Evolutionary conservation across 2,888 invertebrate genomes (phyloP), one percentile per base, ranked within the genome.

Genomic region (Hemaris fuciformis): DNA sequence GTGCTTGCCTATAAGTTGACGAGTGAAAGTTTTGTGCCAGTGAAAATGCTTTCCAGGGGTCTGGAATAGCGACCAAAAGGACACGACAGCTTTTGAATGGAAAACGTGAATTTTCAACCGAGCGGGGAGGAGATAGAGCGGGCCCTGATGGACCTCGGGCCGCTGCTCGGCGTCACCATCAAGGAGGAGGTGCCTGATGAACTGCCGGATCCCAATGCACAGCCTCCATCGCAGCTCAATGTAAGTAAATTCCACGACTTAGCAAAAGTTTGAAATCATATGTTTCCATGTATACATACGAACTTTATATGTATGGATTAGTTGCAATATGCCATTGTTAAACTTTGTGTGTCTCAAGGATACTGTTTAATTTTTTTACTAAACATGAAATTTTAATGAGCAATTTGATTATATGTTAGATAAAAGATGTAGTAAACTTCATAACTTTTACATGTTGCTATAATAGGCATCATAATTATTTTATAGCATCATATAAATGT

Each of bases 91-190:
- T 72, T 68, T 66, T 67, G 22, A 73, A 91, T 92, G 92, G 91
- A 91, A 71, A 88, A 83, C 84, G 81, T 85, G 63, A 81, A 80
- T 72, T 89, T 88, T 76, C 83, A 86, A 68, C 76, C 85, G 67
- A 84, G 86, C 66, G 89, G 87, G 63, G 93, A 91, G 68, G 93
- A 92, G 66, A 88, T 93, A 62, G 92, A 93, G 80, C 85, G 88
- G 62, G 91, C 91, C 63, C 82, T 93, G 66, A 87, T 93, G 89
- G 93, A 92, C 74, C 80, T 93, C 64, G 88, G 85, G 58, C 91
- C 91, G 65, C 86, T 91, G 66, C 87, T 91, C 68, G 92, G 91
- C 45, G 91, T 92, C 73, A 83, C 86, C 75, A 88, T 93, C 76
- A 93, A 93, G 68, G 91, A 92, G 69, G 93, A 93, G 77, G 83